These are phyloP conservation scores for Poeciliopsis gracilis DNA, from an alignment of 2,797 vertebrate genomes.

Conservation along the genomic window DNA sequence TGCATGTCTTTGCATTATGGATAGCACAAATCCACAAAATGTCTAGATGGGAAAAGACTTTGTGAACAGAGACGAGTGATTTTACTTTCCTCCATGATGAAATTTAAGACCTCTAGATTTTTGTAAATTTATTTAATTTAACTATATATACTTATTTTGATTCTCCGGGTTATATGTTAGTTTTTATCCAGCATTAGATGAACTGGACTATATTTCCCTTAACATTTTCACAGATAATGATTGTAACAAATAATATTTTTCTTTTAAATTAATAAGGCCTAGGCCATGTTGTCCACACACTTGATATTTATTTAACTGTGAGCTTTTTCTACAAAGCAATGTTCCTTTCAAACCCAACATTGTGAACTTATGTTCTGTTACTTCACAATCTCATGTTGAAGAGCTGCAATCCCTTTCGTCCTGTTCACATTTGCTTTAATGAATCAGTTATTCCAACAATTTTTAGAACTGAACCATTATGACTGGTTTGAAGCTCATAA, in stretches of 20 bases:
- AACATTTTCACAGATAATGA: not conserved
- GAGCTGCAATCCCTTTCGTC: constrained; percentile 5
- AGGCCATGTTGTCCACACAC: not conserved
- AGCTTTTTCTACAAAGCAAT: not conserved
- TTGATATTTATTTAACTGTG: not conserved
- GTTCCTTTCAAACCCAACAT: not conserved
- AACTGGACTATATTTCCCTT: not conserved
- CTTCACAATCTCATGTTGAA: constrained; percentile 14
- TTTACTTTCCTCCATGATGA: constrained; percentile 1
- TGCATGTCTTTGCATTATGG: constrained; percentile 53
- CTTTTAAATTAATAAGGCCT: not conserved
- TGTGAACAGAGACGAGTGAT: constrained; percentile 18
- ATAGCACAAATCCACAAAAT: constrained; percentile 38
- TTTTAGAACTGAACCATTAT: constrained; percentile 34
- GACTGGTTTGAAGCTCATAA: constrained; percentile 31
- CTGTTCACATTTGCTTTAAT: constrained; percentile 9
- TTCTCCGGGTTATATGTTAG: not conserved
- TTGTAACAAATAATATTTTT: not conserved
- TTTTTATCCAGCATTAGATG: not conserved
- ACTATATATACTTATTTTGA: not conserved
- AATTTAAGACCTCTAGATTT: not conserved
- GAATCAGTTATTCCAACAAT: constrained; percentile 24
- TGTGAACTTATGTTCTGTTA: not conserved
- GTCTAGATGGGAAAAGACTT: not conserved
- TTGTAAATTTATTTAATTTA: not conserved